Percentiles rank a stretch among this genome's conserved stretches.
These are phyloP conservation scores for Tympanoctomys barrerae DNA, from an alignment of 2,797 vertebrate genomes.

Conservation along the genomic window DNA sequence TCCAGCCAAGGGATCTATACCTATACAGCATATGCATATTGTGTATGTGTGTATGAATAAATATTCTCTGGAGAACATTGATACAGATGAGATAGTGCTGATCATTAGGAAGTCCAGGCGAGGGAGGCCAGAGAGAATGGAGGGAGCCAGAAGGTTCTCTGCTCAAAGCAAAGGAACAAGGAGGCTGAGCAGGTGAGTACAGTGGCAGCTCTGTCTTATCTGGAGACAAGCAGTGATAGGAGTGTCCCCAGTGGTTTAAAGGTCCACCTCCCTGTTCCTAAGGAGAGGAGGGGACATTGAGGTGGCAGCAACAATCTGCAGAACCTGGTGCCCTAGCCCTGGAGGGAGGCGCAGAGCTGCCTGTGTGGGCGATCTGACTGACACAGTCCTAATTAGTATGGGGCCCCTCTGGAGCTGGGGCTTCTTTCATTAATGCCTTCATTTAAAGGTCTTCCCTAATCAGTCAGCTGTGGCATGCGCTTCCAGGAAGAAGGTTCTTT, in stretches of 20 bases:
- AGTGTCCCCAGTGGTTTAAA: background rate
- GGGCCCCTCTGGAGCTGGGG: constrained; percentile 74
- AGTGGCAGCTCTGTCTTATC: background rate
- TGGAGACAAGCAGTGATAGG: background rate
- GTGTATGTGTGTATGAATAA: no score
- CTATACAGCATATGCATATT: background rate
- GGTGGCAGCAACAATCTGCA: background rate
- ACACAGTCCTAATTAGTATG: constrained; percentile 84
- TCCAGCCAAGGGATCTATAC: background rate
- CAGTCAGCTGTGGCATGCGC: constrained; percentile 47
- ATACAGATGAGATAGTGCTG: background rate
- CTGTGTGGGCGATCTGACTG: constrained; percentile 85
- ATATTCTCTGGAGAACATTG: background rate
- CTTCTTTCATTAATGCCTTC: constrained; percentile 83
- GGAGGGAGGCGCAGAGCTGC: constrained; percentile 79
- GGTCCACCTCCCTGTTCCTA: background rate
- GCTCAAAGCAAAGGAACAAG: background rate
- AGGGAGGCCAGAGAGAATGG: background rate
- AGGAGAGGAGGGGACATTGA: background rate
- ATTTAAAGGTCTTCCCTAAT: constrained; percentile 82
- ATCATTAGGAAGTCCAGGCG: background rate
- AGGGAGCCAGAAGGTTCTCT: background rate
- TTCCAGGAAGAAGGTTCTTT: constrained; percentile 71
- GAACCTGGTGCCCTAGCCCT: background rate
- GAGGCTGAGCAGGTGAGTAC: no score